These are phyloP conservation scores for Orchestia grillus DNA, from an alignment of 1,140 invertebrate species.

Conservation along the genomic window DNA sequence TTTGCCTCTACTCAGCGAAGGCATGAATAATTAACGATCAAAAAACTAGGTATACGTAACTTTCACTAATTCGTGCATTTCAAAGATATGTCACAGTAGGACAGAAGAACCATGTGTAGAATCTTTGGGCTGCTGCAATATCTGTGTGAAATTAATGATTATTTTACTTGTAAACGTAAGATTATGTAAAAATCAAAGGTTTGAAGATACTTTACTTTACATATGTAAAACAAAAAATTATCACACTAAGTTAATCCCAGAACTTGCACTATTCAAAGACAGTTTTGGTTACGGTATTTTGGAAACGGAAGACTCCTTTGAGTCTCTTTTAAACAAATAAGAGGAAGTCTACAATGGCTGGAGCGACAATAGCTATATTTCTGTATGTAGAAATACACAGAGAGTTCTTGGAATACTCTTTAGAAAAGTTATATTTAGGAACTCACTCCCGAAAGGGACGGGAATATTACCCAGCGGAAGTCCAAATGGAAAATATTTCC, in stretches of 20 bases:
- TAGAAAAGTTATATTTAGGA: background rate
- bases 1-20: no score
- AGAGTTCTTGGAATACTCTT: background rate
- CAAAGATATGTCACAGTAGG: no score
- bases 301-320: background rate
- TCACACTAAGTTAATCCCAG: background rate
- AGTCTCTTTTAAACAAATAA: background rate
- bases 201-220: background rate
- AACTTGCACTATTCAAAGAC: no score
- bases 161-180: background rate
- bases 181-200: background rate
- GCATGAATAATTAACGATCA: no score
- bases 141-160: no score
- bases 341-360: background rate
- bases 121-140: no score
- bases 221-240: background rate
- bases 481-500: background rate
- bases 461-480: background rate
- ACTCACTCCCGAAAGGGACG: background rate
- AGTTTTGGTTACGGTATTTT: background rate
- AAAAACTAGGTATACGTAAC: no score
- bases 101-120: no score
- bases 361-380: background rate
- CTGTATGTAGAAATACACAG: background rate
- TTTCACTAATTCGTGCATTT: no score